Evolutionary conservation across 2,797 vertebrate species (phyloP), one percentile per base, ranked within the genome.

Genomic region (Scolopax bukidnonensis): DNA sequence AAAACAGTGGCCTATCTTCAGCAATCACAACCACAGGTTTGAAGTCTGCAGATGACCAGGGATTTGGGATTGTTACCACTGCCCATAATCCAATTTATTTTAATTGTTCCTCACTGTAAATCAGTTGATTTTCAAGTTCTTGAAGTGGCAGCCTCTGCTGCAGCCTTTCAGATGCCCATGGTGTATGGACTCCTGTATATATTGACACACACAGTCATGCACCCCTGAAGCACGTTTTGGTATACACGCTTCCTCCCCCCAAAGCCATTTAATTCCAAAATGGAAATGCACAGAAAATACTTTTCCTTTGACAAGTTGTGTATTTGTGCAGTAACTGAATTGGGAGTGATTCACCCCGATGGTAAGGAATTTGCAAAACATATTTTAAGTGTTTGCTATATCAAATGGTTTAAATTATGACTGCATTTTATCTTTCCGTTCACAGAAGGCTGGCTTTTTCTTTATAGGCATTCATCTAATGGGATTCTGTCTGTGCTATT

Each of bases 361-460:
- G 28, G 95, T 13, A 57, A 79, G 51, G 87, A 90, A 95, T 68
- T 65, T 95, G 87, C 85, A 93, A 56, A 93, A 70, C 63, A 57
- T 33, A 76, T 79, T 86, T 74, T 51, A 75, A 87, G 60, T 64
- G 67, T 90, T 95, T 91, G 82, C 74, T 90, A 3, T 43, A 95
- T 89, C 85, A 84, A 91, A 77, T 56, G 32, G 60, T 77, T 77
- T 84, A 88, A 95, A 87, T 90, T 54, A 90, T 60, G 89, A 36
- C 73, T 76, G 91, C 48, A 47, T 84, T 97, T 96, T 88, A 95
- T 95, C 89, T 76, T 83, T 41, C 76, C 4, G 16, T 75, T 92
- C 94, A 74, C 89, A 96, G 91, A 87, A 94, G 84, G 73, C 78
- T 91, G 75, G 32, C 12, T 86, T 64, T 28, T 88, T 68, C 91